These are phyloP conservation scores for Myripristis jacobus DNA, from an alignment of 2,797 vertebrate genomes.

Conservation along the genomic window DNA sequence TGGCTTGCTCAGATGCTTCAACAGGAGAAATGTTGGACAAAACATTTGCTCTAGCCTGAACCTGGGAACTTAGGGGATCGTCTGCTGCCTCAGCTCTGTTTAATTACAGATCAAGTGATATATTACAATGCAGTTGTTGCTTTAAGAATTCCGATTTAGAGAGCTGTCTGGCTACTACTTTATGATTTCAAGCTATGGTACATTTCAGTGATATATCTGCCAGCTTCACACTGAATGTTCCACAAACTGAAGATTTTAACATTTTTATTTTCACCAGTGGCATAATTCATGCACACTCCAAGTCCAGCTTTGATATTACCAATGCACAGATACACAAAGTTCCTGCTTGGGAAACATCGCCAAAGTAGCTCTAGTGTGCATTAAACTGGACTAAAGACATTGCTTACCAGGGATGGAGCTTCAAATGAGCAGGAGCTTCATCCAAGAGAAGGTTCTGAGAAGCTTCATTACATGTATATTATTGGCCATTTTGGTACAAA, in stretches of 20 bases:
- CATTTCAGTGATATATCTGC: not conserved
- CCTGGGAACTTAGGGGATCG: too few species aligned
- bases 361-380: constrained; percentile 41
- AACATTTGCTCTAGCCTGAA: too few species aligned
- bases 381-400: constrained; percentile 52
- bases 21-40: too few species aligned
- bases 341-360: too few species aligned
- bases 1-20: too few species aligned
- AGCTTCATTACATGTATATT: constrained; percentile 51
- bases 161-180: too few species aligned
- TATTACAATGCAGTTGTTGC: too few species aligned
- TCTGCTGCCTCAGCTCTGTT: not conserved
- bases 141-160: too few species aligned
- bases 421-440: constrained; percentile 53
- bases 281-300: constrained; percentile 14
- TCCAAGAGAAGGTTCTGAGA: constrained; percentile 57
- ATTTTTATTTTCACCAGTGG: constrained; percentile 24
- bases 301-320: constrained; percentile 32
- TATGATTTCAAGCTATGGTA: not conserved
- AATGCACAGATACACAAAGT: constrained; percentile 58
- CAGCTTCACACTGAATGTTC: not conserved
- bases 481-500: constrained; percentile 38
- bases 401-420: constrained; percentile 42
- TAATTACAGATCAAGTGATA: not conserved
- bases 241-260: not conserved